Conservation (phyloP, 2,888 invertebrate genomes). For the Biston betularia region DNA sequence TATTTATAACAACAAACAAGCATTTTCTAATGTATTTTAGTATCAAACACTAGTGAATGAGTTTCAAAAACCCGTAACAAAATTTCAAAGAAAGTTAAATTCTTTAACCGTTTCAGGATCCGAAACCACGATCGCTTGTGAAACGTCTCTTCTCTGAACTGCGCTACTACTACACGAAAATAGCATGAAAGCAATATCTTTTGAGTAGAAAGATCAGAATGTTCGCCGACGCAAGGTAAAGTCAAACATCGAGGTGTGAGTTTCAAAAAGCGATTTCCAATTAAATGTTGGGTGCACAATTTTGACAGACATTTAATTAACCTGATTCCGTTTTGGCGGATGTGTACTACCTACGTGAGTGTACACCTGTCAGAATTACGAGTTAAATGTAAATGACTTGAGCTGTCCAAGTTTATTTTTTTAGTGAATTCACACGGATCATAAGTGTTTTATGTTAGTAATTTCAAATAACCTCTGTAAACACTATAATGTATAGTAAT, state of each 20-base stretch:
- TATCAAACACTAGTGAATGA: too few relatives aligned
- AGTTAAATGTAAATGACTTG: conserved; percentile 24
- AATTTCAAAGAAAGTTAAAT: too few relatives aligned
- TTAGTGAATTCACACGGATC: not conserved
- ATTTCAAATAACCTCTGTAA: too few relatives aligned
- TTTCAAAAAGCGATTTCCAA: conserved; percentile 75
- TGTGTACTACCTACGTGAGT: conserved; percentile 20
- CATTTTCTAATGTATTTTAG: too few relatives aligned
- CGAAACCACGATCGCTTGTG: too few relatives aligned
- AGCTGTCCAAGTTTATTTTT: not conserved
- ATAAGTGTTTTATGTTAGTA: too few relatives aligned
- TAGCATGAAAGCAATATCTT: not conserved
- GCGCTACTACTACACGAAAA: too few relatives aligned
- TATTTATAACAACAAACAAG: too few relatives aligned
- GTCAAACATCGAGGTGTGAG: conserved; percentile 61
- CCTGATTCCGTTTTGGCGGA: conserved; percentile 66
- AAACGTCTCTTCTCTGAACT: too few relatives aligned
- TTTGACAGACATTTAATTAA: conserved; percentile 84
- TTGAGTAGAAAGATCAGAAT: not conserved
- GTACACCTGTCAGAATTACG: conserved; percentile 27
- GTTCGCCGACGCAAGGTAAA: conserved; percentile 32
- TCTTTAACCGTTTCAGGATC: too few relatives aligned
- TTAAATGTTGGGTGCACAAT: conserved; percentile 71
- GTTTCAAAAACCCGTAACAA: too few relatives aligned
- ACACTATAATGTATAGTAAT: too few relatives aligned